These are phyloP conservation scores for Lasiommata megera DNA, from an alignment of 2,888 invertebrate genomes.

Conservation along the genomic window DNA sequence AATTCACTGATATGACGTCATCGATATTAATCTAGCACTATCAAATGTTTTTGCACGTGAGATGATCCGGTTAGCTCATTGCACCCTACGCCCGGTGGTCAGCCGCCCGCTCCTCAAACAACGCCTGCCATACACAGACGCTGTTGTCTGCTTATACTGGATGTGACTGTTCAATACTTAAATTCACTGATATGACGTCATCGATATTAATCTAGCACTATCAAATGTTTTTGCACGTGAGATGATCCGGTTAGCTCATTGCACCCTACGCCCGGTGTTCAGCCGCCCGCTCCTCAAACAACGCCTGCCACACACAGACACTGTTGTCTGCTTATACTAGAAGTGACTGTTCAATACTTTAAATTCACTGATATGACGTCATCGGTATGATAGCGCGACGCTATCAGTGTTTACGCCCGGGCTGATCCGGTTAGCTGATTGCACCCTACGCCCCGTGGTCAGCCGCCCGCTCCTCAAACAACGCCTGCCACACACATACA, in stretches of 20 bases:
- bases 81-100: background rate
- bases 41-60: background rate
- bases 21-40: background rate
- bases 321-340: background rate
- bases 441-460: background rate
- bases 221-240: background rate
- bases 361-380: background rate
- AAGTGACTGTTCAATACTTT: background rate
- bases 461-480: background rate
- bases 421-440: background rate
- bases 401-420: background rate
- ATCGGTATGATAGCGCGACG: background rate
- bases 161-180: background rate
- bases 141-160: background rate
- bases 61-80: background rate
- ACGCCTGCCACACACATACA: background rate
- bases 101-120: background rate
- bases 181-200: background rate
- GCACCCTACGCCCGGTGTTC: background rate
- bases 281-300: background rate
- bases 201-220: background rate
- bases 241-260: background rate
- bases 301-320: background rate
- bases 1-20: background rate
- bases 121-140: background rate